A percentile compares a stretch with the other conserved stretches of the same genome.
These are phyloP conservation scores for Geophilus truncorum DNA, from an alignment of 2,888 invertebrate genomes.

Conservation along the genomic window DNA sequence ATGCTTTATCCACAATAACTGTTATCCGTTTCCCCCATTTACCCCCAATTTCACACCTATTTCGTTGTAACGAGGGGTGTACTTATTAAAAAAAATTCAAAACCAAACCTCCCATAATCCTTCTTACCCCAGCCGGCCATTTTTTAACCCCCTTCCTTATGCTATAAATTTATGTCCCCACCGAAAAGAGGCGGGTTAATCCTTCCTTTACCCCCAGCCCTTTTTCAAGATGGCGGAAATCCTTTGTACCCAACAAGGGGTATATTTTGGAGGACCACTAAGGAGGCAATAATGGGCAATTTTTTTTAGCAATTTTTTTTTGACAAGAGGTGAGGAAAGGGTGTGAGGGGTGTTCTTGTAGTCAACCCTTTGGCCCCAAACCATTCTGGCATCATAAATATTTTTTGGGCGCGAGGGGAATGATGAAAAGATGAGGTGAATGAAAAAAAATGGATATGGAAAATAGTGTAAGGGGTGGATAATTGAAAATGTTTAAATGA, in stretches of 20 bases:
- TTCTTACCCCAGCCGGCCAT: constrained; percentile 14
- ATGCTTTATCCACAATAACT: not conserved
- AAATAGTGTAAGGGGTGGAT: not conserved
- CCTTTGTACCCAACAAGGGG: not conserved
- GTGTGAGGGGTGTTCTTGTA: not conserved
- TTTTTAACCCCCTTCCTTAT: constrained; percentile 11
- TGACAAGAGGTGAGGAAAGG: not conserved
- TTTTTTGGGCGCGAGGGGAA: not conserved
- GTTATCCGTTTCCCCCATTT: not conserved
- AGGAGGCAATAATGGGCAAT: not conserved
- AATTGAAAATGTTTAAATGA: not conserved
- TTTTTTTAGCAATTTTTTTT: not conserved
- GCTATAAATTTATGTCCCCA: constrained; percentile 16
- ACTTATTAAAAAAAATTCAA: constrained; percentile 2
- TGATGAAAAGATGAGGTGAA: not conserved
- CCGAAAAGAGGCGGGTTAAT: constrained; percentile 10
- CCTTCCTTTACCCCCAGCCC: not conserved
- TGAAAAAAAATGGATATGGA: not conserved
- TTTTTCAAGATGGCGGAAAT: not conserved
- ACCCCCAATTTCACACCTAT: not conserved
- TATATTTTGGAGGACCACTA: constrained; percentile 10
- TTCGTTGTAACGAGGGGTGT: not conserved
- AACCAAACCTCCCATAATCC: not conserved
- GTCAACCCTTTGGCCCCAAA: not conserved
- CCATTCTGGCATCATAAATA: not conserved